These are phyloP conservation scores for Trachelus stipa DNA, from an alignment of 2,888 invertebrate genomes.

Conservation along the genomic window DNA sequence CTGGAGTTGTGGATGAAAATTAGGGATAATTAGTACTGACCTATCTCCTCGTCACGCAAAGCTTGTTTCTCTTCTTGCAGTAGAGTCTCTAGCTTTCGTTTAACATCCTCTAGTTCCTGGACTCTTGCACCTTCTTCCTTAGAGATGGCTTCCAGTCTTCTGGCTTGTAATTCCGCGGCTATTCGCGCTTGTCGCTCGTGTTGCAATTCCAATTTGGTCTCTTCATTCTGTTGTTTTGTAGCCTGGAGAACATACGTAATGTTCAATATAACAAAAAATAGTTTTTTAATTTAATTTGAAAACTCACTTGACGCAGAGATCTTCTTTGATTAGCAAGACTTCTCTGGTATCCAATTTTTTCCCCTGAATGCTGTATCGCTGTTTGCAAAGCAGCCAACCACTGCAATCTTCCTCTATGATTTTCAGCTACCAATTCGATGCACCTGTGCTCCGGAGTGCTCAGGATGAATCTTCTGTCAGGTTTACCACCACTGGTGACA, in stretches of 20 bases:
- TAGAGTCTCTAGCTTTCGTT: constrained; percentile 76
- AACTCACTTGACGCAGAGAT: constrained; percentile 65
- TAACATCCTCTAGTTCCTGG: constrained; percentile 79
- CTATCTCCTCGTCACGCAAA: constrained; percentile 86
- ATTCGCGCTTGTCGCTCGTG: constrained; percentile 66
- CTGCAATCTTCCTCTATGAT: constrained; percentile 81
- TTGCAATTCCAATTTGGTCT: constrained; percentile 53
- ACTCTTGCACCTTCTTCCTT: constrained; percentile 80
- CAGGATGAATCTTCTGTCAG: constrained; percentile 74
- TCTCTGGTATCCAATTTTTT: constrained; percentile 78
- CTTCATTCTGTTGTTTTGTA: constrained; percentile 51
- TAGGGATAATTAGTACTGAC: constrained; percentile 41
- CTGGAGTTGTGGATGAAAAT: constrained; percentile 25
- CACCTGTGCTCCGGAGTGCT: constrained; percentile 78
- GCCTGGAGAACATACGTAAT: constrained; percentile 33
- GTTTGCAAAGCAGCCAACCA: constrained; percentile 82
- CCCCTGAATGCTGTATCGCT: constrained; percentile 78
- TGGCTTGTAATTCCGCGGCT: constrained; percentile 70
- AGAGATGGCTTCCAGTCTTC: constrained; percentile 76
- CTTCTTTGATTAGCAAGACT: constrained; percentile 70
- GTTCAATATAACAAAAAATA: neutral
- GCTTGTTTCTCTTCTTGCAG: constrained; percentile 87
- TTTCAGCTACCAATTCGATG: constrained; percentile 78
- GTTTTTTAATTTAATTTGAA: constrained; percentile 20
- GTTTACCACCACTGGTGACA: constrained; percentile 69